Evolutionary conservation across 2,113 vertebrate genomes (phyloP).

Genomic region (Numida meleagris): DNA sequence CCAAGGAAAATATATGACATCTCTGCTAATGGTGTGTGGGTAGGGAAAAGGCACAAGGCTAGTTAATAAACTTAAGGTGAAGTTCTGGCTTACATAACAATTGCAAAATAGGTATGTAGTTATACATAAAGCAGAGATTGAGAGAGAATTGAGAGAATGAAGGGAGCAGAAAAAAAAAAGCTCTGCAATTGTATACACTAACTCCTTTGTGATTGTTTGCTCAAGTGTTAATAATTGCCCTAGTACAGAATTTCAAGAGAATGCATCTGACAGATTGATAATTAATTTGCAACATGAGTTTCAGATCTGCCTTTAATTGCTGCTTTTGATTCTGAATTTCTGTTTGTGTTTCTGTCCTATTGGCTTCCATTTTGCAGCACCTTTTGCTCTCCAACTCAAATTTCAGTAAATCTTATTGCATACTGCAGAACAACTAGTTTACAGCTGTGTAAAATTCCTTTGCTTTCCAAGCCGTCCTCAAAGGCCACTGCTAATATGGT

Average conservation of each 20-base stretch:
- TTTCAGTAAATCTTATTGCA: background rate
- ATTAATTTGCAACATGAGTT: background rate
- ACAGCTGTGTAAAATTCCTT: background rate
- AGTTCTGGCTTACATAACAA: background rate
- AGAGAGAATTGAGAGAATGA: background rate
- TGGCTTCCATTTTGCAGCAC: background rate
- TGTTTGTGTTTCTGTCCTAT: fast-evolving
- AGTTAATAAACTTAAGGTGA: background rate
- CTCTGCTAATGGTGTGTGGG: background rate
- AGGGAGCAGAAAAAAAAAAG: background rate
- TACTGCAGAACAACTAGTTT: background rate
- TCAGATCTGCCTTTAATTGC: background rate
- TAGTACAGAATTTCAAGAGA: background rate
- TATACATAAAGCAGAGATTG: background rate
- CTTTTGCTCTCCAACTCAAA: background rate
- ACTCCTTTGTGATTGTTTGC: background rate
- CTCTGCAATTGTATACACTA: background rate
- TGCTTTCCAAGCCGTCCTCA: background rate
- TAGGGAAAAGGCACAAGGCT: background rate
- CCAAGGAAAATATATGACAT: background rate
- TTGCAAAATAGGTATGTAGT: background rate
- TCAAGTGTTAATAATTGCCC: background rate
- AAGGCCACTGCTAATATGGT: background rate
- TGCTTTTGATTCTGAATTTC: background rate
- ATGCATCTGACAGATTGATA: background rate